These are phyloP conservation scores for Sipunculus nudus DNA, from an alignment of 2,888 invertebrate genomes.

Conservation along the genomic window DNA sequence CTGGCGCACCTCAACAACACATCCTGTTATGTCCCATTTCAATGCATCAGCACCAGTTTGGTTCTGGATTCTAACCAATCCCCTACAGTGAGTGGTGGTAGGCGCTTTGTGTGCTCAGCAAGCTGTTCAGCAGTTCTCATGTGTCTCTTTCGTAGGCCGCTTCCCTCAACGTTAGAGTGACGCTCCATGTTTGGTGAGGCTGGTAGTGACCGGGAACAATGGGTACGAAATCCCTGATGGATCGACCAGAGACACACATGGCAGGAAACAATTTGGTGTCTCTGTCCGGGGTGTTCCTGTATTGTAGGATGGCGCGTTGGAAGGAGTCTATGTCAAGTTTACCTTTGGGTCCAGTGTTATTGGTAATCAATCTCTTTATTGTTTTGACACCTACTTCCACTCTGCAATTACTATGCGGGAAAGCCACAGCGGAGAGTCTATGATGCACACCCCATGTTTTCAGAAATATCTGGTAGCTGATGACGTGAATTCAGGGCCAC, in stretches of 20 bases:
- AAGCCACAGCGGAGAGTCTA: slow-evolving; percentile 45
- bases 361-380: slow-evolving; percentile 43
- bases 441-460: slow-evolving; percentile 45
- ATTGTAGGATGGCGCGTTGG: slow-evolving; percentile 42
- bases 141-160: slow-evolving; percentile 43
- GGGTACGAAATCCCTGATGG: slow-evolving; percentile 40
- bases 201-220: slow-evolving; percentile 23
- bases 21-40: slow-evolving; percentile 47
- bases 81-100: slow-evolving; percentile 31
- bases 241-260: slow-evolving; percentile 39
- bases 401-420: slow-evolving; percentile 45
- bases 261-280: slow-evolving; percentile 43
- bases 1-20: slow-evolving; percentile 41
- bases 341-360: slow-evolving; percentile 43
- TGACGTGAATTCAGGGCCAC: slow-evolving; percentile 43
- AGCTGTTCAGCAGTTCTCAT: slow-evolving; percentile 34
- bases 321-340: slow-evolving; percentile 41
- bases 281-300: slow-evolving; percentile 42
- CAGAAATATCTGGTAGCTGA: slow-evolving; percentile 37
- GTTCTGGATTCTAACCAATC: slow-evolving; percentile 41
- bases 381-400: slow-evolving; percentile 48
- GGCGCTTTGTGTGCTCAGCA: slow-evolving; percentile 37
- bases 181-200: slow-evolving; percentile 28
- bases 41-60: slow-evolving; percentile 39
- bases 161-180: slow-evolving; percentile 31